phyloP scores from a whole-genome alignment of 1,140 invertebrate genomes.

The Leptinotarsa undecemlineata region DNA sequence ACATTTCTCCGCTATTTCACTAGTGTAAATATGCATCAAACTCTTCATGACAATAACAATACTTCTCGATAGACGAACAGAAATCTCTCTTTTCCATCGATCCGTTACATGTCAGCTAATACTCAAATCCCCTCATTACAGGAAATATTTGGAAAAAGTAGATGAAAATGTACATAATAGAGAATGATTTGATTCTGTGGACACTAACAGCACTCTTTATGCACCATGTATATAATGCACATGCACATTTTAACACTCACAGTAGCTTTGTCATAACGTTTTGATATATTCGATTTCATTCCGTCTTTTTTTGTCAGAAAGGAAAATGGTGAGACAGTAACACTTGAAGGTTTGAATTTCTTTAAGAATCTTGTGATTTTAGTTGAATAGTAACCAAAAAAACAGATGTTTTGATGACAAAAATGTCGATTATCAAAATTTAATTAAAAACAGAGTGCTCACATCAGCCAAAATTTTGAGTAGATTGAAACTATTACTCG shows the following conservation, averaged over 20 bases:
- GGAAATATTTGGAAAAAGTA: background rate
- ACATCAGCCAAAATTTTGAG: no score
- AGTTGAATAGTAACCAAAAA: background rate
- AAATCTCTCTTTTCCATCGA: constrained; percentile 29
- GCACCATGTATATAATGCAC: constrained; percentile 43
- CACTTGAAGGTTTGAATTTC: background rate
- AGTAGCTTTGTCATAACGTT: constrained; percentile 18
- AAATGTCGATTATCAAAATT: background rate
- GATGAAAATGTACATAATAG: constrained; percentile 29
- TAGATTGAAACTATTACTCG: no score
- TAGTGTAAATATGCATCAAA: constrained; percentile 12
- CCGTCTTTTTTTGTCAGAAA: background rate
- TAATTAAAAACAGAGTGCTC: no score
- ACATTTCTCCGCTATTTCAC: constrained; percentile 22
- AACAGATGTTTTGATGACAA: background rate
- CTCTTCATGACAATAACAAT: no score
- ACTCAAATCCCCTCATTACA: background rate
- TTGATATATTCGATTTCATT: background rate
- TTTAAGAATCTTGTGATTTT: background rate
- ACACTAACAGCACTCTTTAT: constrained; percentile 33
- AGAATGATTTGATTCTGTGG: constrained; percentile 29
- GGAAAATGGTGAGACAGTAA: background rate
- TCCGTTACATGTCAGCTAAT: no score
- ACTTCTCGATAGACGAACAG: background rate
- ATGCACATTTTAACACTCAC: constrained; percentile 30